Evolutionary conservation across 2,888 invertebrate genomes (phyloP), one percentile per base, ranked within the genome.

Genomic region (Acleris sparsana): DNA sequence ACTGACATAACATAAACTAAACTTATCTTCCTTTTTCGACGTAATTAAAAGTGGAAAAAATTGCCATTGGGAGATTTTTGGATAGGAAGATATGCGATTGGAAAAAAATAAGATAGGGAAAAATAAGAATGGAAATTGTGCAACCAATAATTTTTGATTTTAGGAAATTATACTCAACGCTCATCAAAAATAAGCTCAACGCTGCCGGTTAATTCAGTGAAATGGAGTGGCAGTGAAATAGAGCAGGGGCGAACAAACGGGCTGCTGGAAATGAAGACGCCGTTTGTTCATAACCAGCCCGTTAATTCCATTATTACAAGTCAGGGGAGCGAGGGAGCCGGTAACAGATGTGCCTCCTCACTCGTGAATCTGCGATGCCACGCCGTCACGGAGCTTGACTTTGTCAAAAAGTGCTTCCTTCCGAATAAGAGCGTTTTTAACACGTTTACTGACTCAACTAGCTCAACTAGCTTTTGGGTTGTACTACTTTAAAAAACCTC

Each of bases 241-340:
- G 87, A 85, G 86, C 80, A 83, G 88, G 79, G 88, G 75, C 77
- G 75, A 85, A 87, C 82, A 87, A 88, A 87, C 84, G 86, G 82
- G 80, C 81, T 84, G 84, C 83, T 91, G 88, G 85, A 89, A 90
- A 90, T 91, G 89, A 89, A 91, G 91, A 90, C 87, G 85, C 85
- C 89, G 89, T 90, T 92, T 89, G 91, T 92, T 90, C 91, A 90
- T 90, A 91, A 92, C 88, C 92, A 91, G 89, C 88, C 88, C 89
- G 90, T 92, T 92, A 90, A 90, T 91, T 91, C 88, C 85, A 88
- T 92, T 90, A 90, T 91, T 85, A 88, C 89, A 88, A 91, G 86
- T 87, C 88, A 85, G 87, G 86, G 83, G 84, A 89, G 88, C 88
- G 87, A 81, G 78, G 80, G 79, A 80, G 80, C 83, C 81, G 86